Percentiles rank a stretch among this genome's conserved stretches.
Evolutionary conservation across 2,888 invertebrate genomes (phyloP).

Genomic region (Stictocephala bisonia): DNA sequence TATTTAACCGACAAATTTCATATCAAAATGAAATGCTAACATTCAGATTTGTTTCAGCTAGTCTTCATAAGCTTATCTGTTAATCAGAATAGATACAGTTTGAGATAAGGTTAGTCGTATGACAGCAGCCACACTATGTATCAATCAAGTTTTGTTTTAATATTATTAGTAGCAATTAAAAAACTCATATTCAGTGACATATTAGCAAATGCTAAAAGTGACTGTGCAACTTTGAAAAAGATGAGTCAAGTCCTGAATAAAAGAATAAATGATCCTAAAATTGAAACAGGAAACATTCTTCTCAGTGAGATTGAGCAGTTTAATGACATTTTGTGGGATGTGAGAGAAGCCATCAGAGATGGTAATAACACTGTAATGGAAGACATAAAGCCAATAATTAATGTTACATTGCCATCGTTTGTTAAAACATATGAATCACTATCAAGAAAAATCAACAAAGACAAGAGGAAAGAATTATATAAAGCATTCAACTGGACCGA

Average conservation of each 20-base stretch:
- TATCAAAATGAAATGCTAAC: too few species aligned
- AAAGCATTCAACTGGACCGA: constrained; percentile 25
- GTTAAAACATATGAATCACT: constrained; percentile 24
- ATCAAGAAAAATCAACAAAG: constrained; percentile 11
- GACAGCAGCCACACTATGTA: too few species aligned
- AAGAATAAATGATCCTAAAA: background rate
- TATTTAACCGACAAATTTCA: too few species aligned
- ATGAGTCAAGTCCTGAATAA: constrained; percentile 13
- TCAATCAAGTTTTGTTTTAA: too few species aligned
- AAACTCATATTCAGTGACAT: too few species aligned
- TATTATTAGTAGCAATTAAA: too few species aligned
- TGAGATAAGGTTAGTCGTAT: too few species aligned
- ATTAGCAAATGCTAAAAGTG: background rate
- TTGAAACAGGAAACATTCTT: background rate
- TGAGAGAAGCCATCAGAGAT: constrained; percentile 19
- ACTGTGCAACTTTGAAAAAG: constrained; percentile 8
- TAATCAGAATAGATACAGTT: too few species aligned
- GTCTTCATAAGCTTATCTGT: too few species aligned
- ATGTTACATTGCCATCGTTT: constrained; percentile 17
- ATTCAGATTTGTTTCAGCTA: too few species aligned
- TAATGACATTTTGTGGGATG: constrained; percentile 19
- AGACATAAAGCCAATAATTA: constrained; percentile 17
- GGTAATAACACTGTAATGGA: constrained; percentile 10
- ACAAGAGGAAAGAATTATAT: constrained; percentile 12
- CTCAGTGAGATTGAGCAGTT: constrained; percentile 4